These are phyloP conservation scores for Tetragonula clypearis DNA, from an alignment of 1,140 invertebrate species.

Conservation along the genomic window DNA sequence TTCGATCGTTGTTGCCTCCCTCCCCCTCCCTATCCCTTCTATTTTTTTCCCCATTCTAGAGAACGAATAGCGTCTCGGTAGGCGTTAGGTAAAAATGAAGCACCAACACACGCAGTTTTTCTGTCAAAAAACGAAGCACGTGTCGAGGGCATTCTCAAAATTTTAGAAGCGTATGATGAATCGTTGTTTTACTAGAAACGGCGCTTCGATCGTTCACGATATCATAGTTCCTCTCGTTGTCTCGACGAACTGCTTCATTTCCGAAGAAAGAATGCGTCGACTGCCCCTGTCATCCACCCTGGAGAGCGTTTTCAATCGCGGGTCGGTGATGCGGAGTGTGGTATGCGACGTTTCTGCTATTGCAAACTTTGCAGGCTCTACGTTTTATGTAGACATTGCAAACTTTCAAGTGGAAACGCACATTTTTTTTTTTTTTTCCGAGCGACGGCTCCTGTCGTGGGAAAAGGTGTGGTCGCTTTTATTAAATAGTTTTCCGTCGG, in stretches of 20 bases:
- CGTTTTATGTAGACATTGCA: constrained; percentile 70
- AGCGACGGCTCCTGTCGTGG: constrained; percentile 4
- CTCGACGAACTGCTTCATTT: constrained; percentile 1
- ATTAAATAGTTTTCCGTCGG: constrained; percentile 20
- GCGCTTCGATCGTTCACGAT: constrained; percentile 39
- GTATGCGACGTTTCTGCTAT: constrained; percentile 42
- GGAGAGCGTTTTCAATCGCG: background rate
- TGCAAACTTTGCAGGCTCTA: constrained; percentile 66
- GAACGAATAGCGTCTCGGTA: constrained; percentile 47
- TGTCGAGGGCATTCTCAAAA: constrained; percentile 25
- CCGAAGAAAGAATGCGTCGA: constrained; percentile 15
- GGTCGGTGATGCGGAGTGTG: constrained; percentile 39
- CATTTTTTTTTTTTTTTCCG: background rate
- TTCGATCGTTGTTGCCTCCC: constrained; percentile 11
- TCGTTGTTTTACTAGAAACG: background rate
- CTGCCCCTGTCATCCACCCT: background rate
- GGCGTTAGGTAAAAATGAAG: background rate
- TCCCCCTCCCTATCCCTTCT: background rate
- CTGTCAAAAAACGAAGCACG: constrained; percentile 39
- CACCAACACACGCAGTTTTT: constrained; percentile 33
- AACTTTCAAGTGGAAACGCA: constrained; percentile 60
- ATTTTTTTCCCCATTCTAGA: too few relatives aligned
- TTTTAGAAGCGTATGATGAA: background rate
- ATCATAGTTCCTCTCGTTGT: constrained; percentile 38
- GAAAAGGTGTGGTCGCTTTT: constrained; percentile 23